phyloP scores from a whole-genome alignment of 2,888 invertebrate species.

The Amiota communis region DNA sequence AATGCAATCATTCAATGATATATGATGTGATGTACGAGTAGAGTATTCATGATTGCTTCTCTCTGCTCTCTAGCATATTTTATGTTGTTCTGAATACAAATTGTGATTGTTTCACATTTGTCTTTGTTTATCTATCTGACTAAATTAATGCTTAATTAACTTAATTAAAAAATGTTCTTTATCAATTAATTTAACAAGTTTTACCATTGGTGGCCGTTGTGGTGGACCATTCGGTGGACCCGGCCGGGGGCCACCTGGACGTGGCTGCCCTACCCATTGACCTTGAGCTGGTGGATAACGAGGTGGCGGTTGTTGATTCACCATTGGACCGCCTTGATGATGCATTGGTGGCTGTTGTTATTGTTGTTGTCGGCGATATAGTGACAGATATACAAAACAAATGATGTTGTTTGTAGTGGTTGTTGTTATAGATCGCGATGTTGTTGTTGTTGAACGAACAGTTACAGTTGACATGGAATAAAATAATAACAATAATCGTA shows the following conservation, averaged over 20 bases:
- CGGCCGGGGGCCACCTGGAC: conserved; percentile 74
- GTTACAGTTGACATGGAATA: conserved; percentile 66
- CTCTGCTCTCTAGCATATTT: no score
- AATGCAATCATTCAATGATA: no score
- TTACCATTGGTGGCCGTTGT: conserved; percentile 78
- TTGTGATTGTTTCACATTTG: conserved; percentile 5
- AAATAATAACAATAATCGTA: conserved; percentile 65
- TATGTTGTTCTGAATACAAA: conserved; percentile 62
- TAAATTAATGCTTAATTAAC: conserved; percentile 51
- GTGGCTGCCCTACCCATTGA: conserved; percentile 74
- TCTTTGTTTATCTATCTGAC: conserved; percentile 29
- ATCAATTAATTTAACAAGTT: conserved; percentile 32
- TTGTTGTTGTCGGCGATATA: conserved; percentile 28
- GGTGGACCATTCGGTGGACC: conserved; percentile 75
- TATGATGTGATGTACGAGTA: no score
- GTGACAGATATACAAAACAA: no score
- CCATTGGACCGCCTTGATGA: conserved; percentile 76
- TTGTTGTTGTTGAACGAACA: conserved; percentile 46
- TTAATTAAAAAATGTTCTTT: conserved; percentile 42
- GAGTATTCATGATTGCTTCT: no score
- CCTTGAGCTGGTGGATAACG: conserved; percentile 73
- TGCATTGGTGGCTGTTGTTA: conserved; percentile 74
- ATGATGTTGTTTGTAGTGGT: conserved; percentile 45
- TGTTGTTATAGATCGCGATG: conserved; percentile 59
- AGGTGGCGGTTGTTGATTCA: conserved; percentile 75